Base-by-base conservation (phyloP, 2,113 vertebrate species). In the Steatornis caripensis region DNA sequence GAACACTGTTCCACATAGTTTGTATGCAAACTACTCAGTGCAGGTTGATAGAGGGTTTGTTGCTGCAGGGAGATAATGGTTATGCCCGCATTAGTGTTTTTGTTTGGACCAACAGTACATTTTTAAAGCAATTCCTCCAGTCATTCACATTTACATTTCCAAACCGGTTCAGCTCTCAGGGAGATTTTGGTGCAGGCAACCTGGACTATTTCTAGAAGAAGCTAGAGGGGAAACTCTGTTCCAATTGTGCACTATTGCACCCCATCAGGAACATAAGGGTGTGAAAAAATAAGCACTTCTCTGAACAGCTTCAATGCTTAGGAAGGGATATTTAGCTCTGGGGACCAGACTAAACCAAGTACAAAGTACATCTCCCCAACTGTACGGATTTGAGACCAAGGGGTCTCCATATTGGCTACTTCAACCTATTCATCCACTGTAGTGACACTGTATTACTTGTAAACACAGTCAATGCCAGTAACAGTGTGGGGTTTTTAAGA, bases 301-400 rank as follows among this genome's bases (percentile, higher is more conserved):
- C 39, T 11, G 9, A 78, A 74, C 9, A 78, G 21, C n/a, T 78
- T 82, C 69, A 69, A 2, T 58, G 30, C 14, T 57, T 41, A 78
- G 22, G 69, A 72, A 74, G 8, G 24, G 11, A 34, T 54, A 81
- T 66, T 87, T 43, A 66, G 4, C 26, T 75, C 45, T 66, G 15
- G 22, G 11, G 20, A 29, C 6, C 12, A 79, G 19, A 46, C 9
- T 36, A 66, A 46, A 66, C 34, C 36, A 72, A 69, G 18, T 26
- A 70, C 9, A 45, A 93, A 70, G 32, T 32, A 57, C 5, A 22
- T 39, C 11, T 37, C 22, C 69, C 23, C 66, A 60, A 5, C n/a
- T 27, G 11, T 23, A 61, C 0, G 0, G 23, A 70, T 12, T 43
- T 34, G 16, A 54, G 19, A 74, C 0, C 1, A 4, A 48, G 18